Evolutionary conservation across 2,888 invertebrate species (phyloP), one percentile per base, ranked within the genome.

Genomic region (Erebia palarica): DNA sequence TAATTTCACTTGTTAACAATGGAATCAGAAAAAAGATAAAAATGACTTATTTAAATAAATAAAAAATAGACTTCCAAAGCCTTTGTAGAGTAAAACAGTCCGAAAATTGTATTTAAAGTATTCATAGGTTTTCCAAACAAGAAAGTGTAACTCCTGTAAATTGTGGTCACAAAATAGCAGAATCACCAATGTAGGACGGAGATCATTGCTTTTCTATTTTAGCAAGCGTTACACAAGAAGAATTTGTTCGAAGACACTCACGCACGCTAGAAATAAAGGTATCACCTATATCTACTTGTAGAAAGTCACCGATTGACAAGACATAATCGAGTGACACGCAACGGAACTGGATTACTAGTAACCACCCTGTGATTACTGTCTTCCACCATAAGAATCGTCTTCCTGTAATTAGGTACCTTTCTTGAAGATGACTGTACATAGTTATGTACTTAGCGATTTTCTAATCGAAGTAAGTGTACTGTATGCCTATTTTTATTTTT

Each of bases 221-320:
- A 88, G 84, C 87, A 80, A 84, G 80, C 73, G 81, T 89, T 90
- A 88, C 87, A 87, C 88, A 90, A 91, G 83, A 82, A 78, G 78
- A 78, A 80, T 83, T 84, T 79, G 80, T 77, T 78, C 78, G 78
- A 82, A 84, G 82, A 86, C 79, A 78, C 77, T 78, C 86, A 86
- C 85, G 81, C 85, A 80, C 80, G 80, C 78, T 58, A 81, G 81
- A 79, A 36, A 36, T 36, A 36, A 36, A 36, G 36, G 36, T 36
- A 36, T 36, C 36, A 36, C 76, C 10, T 10, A 1, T 55, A 55
- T 18, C 18, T 55, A 55, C 55, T 55, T 9, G 82, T 92, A 90
- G 92, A 92, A 91, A 91, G 91, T 88, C 82, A 77, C 76, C 79
- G 77, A 78, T 76, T 77, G 77, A 75, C 76, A 77, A 75, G 75